Percentiles rank a stretch among this genome's conserved stretches.
Conservation (phyloP, 2,888 invertebrate genomes). For the Dendrolimus pini region DNA sequence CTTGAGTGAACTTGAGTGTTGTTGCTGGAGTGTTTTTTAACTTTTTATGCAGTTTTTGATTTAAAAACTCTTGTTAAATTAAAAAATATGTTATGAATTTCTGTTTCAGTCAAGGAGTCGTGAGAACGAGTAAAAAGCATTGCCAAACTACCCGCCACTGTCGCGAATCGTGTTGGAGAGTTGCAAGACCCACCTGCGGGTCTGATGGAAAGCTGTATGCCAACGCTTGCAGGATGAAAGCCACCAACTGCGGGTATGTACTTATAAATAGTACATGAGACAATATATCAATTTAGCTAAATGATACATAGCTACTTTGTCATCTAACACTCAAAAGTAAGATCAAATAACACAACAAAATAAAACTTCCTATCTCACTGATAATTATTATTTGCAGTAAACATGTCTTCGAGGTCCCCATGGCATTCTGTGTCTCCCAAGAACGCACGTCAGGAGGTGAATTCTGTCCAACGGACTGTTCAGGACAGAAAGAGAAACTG, state of each 20-base stretch:
- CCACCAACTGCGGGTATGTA: constrained; percentile 91
- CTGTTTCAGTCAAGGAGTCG: constrained; percentile 85
- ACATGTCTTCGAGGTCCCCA: constrained; percentile 94
- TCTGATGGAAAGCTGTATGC: constrained; percentile 93
- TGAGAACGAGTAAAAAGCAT: constrained; percentile 91
- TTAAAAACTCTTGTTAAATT: too few species aligned
- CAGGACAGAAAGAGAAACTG: constrained; percentile 81
- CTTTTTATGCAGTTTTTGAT: too few species aligned
- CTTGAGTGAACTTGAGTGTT: too few species aligned
- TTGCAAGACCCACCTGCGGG: constrained; percentile 91
- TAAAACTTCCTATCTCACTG: too few species aligned
- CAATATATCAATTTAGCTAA: not conserved
- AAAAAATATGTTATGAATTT: too few species aligned
- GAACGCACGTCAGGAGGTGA: constrained; percentile 83
- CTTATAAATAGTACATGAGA: not conserved
- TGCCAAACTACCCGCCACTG: constrained; percentile 95
- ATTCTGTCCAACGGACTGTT: constrained; percentile 85
- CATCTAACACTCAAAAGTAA: too few species aligned
- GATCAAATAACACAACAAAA: too few species aligned
- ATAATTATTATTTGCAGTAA: constrained; percentile 74
- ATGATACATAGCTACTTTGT: not conserved
- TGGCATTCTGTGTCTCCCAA: constrained; percentile 90
- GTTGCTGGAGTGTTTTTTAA: too few species aligned
- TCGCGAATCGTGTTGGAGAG: constrained; percentile 93
- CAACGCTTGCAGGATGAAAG: constrained; percentile 93